Percentiles rank a stretch among this genome's conserved stretches.
These are phyloP conservation scores for Luperina testacea DNA, from an alignment of 2,888 invertebrate species.

Conservation along the genomic window DNA sequence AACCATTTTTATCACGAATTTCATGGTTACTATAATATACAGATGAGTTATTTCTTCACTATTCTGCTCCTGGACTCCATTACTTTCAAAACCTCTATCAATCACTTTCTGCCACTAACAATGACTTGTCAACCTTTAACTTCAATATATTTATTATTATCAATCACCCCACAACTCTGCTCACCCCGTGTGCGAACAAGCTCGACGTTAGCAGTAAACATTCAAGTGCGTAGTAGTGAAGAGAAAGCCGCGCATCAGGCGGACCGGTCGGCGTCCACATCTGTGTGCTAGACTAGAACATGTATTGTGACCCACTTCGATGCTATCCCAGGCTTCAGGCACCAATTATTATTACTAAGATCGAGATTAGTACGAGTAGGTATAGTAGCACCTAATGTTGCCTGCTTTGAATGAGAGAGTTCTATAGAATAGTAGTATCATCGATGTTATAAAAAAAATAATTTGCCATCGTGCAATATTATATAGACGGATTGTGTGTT, in stretches of 20 bases:
- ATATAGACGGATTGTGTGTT: background rate
- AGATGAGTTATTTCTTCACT: background rate
- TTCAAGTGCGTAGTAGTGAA: constrained; percentile 55
- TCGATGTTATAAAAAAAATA: background rate
- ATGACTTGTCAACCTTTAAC: background rate
- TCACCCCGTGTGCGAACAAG: background rate
- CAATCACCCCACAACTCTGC: background rate
- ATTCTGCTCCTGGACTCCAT: background rate
- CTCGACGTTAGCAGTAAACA: constrained; percentile 29
- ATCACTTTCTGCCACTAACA: no score
- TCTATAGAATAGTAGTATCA: background rate
- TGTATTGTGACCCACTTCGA: constrained; percentile 62
- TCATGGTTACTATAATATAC: background rate
- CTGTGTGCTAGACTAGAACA: constrained; percentile 63
- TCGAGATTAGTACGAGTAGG: background rate
- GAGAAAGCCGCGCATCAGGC: constrained; percentile 72
- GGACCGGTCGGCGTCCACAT: constrained; percentile 57
- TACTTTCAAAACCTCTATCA: background rate
- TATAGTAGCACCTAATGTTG: background rate
- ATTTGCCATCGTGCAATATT: background rate
- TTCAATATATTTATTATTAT: background rate
- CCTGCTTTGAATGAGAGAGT: background rate
- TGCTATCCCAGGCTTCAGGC: constrained; percentile 23
- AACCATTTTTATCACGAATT: background rate
- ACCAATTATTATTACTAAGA: constrained; percentile 14